phyloP scores from a whole-genome alignment of 1,140 invertebrate genomes.

The Ctenoplectra terminalis region DNA sequence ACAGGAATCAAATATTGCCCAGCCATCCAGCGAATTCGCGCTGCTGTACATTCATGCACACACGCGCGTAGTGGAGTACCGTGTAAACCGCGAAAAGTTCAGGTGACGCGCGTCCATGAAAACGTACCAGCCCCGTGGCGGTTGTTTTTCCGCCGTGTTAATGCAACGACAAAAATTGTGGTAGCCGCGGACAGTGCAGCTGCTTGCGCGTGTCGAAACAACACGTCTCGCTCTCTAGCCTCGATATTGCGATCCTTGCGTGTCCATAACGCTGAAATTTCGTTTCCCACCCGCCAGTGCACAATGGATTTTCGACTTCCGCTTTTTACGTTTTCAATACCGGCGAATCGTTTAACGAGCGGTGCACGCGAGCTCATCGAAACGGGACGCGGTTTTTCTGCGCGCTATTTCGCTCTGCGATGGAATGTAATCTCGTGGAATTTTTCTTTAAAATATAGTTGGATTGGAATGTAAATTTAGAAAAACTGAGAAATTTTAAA shows the following conservation, averaged over 20 bases:
- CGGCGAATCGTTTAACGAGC: constrained; percentile 49
- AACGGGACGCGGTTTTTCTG: background rate
- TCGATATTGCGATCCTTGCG: constrained; percentile 40
- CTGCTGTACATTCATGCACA: background rate
- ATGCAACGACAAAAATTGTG: constrained; percentile 49
- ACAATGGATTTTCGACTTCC: constrained; percentile 47
- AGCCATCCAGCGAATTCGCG: background rate
- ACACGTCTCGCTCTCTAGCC: background rate
- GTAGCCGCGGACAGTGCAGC: constrained; percentile 1
- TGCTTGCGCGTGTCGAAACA: constrained; percentile 38
- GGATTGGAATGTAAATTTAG: too few species aligned
- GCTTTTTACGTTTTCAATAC: constrained; percentile 38
- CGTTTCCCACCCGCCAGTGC: constrained; percentile 47
- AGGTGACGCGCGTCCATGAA: constrained; percentile 6
- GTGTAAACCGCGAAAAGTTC: constrained; percentile 22
- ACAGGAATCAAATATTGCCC: constrained; percentile 22
- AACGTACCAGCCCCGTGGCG: constrained; percentile 21
- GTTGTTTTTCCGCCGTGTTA: constrained; percentile 50
- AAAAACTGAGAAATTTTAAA: too few species aligned
- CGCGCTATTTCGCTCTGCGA: background rate
- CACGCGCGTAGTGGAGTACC: too few species aligned
- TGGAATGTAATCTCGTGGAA: background rate
- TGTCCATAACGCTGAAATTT: constrained; percentile 56
- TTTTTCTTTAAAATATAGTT: background rate
- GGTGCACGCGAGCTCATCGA: background rate